phyloP scores from a whole-genome alignment of 1,140 invertebrate species.

The Agrilus planipennis region DNA sequence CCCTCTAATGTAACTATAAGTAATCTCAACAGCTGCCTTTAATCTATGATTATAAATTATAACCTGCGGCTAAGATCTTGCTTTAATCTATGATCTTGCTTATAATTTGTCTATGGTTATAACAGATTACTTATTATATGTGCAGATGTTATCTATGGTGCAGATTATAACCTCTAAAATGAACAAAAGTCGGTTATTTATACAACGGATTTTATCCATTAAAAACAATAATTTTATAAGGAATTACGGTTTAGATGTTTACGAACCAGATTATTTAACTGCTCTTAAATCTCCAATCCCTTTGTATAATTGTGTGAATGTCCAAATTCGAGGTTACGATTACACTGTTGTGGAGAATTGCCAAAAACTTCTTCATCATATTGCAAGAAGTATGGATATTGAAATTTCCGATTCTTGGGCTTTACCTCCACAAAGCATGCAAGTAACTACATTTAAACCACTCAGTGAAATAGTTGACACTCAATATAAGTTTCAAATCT shows the following conservation, averaged over 20 bases:
- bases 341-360: slow-evolving; percentile 69
- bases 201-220: no score
- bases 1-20: no score
- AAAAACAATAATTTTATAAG: no score
- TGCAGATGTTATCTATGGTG: no score
- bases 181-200: no score
- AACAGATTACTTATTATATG: no score
- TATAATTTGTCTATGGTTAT: no score
- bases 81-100: no score
- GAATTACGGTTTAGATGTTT: slow-evolving; percentile 28
- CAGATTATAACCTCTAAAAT: no score
- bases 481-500: slow-evolving; percentile 61
- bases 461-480: slow-evolving; percentile 48
- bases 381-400: slow-evolving; percentile 59
- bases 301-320: slow-evolving; percentile 58
- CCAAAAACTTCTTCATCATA: slow-evolving; percentile 61
- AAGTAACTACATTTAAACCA: slow-evolving; percentile 58
- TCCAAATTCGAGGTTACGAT: slow-evolving; percentile 72
- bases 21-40: no score
- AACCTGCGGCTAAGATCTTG: no score
- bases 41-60: no score
- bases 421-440: slow-evolving; percentile 51
- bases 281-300: slow-evolving; percentile 54
- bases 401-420: slow-evolving; percentile 68
- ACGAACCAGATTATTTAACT: slow-evolving; percentile 45